These are phyloP conservation scores for Tauraco hartlaubi DNA, from an alignment of 2,797 vertebrate species.

Conservation along the genomic window DNA sequence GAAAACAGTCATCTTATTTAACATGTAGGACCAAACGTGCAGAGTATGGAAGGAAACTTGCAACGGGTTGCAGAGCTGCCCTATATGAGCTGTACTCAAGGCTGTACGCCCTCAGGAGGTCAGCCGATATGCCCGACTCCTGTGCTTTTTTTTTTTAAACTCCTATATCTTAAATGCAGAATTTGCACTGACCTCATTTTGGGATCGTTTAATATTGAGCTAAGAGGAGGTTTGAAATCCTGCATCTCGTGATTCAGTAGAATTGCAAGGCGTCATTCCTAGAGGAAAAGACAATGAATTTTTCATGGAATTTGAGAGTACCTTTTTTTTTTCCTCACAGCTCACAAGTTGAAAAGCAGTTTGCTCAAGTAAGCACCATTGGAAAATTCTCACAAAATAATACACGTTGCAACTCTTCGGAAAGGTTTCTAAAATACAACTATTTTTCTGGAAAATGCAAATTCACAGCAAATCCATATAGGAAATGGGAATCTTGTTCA, in stretches of 20 bases:
- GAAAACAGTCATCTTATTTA: background rate
- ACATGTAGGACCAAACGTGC: background rate
- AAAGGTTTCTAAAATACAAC: background rate
- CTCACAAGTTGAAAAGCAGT: background rate
- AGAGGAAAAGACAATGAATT: background rate
- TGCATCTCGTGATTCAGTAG: background rate
- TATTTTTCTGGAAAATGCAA: background rate
- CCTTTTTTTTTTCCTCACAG: background rate
- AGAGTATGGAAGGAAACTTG: background rate
- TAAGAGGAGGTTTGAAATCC: background rate
- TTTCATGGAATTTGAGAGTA: background rate
- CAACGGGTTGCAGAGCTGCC: background rate
- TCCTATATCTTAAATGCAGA: background rate
- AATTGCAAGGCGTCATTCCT: background rate
- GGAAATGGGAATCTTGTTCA: background rate
- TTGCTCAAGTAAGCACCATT: background rate
- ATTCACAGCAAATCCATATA: background rate
- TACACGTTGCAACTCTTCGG: background rate
- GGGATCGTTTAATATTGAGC: background rate
- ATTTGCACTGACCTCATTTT: background rate
- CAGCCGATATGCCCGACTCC: background rate
- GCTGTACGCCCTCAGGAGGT: background rate
- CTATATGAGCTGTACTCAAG: rapidly evolving
- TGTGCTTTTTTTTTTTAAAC: background rate
- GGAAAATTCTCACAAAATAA: background rate